Percentiles rank a stretch among this genome's conserved stretches.
phyloP scores from a whole-genome alignment of 2,113 vertebrate genomes.

The Muntiacus reevesi region DNA sequence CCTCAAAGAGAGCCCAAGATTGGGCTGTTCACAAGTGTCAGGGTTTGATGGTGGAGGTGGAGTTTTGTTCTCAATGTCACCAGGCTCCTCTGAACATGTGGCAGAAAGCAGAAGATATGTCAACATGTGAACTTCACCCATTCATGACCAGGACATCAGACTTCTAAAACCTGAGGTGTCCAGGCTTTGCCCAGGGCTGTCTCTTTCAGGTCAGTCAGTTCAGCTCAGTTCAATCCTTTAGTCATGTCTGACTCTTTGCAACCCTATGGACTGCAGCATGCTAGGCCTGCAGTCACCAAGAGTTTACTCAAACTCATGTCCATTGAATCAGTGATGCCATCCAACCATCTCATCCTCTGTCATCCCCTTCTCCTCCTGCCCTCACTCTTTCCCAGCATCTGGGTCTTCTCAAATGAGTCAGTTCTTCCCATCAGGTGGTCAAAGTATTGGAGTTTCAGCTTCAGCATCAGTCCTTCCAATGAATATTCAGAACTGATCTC shows the following conservation, averaged over 20 bases:
- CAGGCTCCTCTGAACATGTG: neutral
- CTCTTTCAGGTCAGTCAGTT: neutral
- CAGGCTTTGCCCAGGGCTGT: neutral
- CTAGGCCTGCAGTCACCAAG: neutral
- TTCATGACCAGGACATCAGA: neutral
- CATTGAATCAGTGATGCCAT: neutral
- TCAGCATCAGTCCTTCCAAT: no score
- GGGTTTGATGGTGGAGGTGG: neutral
- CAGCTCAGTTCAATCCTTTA: neutral
- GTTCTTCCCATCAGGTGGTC: no score
- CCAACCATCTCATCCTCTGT: neutral
- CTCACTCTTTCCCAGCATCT: neutral
- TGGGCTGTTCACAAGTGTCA: neutral
- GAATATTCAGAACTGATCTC: no score
- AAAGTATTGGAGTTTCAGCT: no score
- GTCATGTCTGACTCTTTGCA: neutral
- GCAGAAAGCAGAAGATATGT: neutral
- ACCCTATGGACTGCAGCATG: neutral
- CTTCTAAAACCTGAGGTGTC: neutral
- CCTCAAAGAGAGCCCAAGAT: neutral
- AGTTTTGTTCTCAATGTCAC: neutral
- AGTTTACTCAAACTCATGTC: neutral
- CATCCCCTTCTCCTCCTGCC: neutral
- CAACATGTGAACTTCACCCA: neutral
- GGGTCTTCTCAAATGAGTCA: no score